Conservation (phyloP, 2,113 vertebrate genomes). For the Onychorhynchus coronatus region DNA sequence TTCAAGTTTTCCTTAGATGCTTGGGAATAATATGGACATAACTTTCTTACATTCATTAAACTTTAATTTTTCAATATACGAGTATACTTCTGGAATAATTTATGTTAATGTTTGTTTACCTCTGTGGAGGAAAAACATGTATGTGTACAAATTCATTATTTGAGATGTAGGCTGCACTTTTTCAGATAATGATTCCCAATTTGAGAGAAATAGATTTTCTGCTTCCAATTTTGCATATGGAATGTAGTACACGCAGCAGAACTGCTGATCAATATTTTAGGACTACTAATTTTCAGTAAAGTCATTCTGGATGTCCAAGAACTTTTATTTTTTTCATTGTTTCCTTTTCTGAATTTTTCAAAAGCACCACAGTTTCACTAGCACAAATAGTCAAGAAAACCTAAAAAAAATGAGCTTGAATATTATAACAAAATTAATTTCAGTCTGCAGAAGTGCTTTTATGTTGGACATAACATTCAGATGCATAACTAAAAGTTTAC, state of each 20-base stretch:
- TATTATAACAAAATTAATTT: background rate
- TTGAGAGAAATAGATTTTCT: background rate
- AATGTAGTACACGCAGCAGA: background rate
- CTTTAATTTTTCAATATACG: background rate
- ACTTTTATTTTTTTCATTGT: fast-evolving
- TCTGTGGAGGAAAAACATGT: background rate
- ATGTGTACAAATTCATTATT: background rate
- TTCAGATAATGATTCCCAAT: background rate
- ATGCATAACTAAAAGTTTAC: background rate
- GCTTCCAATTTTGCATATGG: background rate
- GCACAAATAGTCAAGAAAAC: background rate
- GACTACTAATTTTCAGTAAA: background rate
- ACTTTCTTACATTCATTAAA: background rate
- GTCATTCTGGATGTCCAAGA: background rate
- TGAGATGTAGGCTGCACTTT: background rate
- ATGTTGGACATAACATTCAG: background rate
- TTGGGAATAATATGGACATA: background rate
- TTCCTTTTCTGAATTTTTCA: background rate
- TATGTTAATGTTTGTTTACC: background rate
- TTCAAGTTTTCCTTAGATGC: background rate
- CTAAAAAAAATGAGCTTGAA: background rate
- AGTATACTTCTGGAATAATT: background rate
- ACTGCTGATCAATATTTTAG: background rate
- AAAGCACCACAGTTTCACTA: background rate
- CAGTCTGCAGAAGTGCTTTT: background rate